phyloP scores from a whole-genome alignment of 2,113 vertebrate genomes.

The Trinectes maculatus region DNA sequence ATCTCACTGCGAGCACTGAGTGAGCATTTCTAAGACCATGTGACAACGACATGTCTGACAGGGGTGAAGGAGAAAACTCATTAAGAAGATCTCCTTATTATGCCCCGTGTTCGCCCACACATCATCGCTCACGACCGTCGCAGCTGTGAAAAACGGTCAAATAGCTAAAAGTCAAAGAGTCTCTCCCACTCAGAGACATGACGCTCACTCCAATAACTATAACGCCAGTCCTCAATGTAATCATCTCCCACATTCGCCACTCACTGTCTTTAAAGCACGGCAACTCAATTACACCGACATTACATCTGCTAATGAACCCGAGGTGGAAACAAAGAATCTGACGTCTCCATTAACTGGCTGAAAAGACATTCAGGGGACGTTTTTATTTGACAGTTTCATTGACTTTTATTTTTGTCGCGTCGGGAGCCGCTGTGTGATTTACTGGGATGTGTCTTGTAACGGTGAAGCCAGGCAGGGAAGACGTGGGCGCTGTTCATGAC shows the following conservation, averaged over 20 bases:
- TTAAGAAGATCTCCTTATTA: constrained; percentile 14
- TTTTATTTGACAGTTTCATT: constrained; percentile 11
- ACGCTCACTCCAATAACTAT: no score
- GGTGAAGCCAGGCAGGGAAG: constrained; percentile 21
- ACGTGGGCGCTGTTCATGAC: constrained; percentile 36
- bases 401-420: background rate
- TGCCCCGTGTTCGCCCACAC: background rate
- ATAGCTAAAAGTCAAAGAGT: constrained; percentile 8
- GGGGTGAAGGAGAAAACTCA: no score
- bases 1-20: no score
- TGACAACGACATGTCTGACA: no score
- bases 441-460: background rate
- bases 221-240: background rate
- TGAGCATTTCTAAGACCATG: no score
- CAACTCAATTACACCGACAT: constrained; percentile 15
- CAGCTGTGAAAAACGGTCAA: constrained; percentile 19
- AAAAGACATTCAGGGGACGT: constrained; percentile 1
- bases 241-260: background rate
- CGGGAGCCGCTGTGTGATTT: constrained; percentile 11
- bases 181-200: constrained; percentile 2
- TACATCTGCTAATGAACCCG: background rate
- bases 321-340: constrained; percentile 4
- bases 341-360: background rate
- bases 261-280: background rate
- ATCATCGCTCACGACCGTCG: constrained; percentile 28